Base-by-base conservation (phyloP, 2,888 invertebrate genomes). In the Pelosia muscerda region DNA sequence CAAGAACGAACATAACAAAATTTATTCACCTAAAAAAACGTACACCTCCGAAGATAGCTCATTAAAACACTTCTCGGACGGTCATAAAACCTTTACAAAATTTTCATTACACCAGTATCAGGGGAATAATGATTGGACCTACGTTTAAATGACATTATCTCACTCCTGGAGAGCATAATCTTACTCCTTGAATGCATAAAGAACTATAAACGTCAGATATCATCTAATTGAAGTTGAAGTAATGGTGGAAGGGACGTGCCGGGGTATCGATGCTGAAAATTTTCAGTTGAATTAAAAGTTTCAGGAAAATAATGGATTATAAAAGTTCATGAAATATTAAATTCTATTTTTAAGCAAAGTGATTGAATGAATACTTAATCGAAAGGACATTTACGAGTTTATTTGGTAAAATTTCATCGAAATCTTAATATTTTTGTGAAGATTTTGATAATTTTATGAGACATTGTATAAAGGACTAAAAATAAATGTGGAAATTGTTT, bases 141-240 rank as follows among this genome's bases (percentile, higher is more conserved):
- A 85, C 90, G 84, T 88, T 93, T 89, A 91, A 92, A 90, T 85
- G 89, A 87, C 91, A 93, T 92, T 92, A 94, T 92, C 92, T 90
- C 77, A 84, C 85, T 88, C 85, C 85, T 86, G 78, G 86, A 90
- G 87, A 88, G 89, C 90, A 92, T 92, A 92, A 94, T 94, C 93
- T 91, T 81, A 88, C 89, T 90, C 84, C 85, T 83, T 88, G 87
- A 92, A 94, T 93, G 90, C 93, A 92, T 92, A 94, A 94, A 94
- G 93, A 93, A 94, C 93, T 94, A 93, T 94, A 92, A 94, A 93
- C 81, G 93, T 93, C 92, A 90, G 94, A 94, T 94, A 94, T 91
- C 90, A 94, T 94, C 93, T 93, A 93, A 94, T 94, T 94, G 93
- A 94, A 93, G 87, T 84, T 83, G 81, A 82, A 91, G 88, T 92